These are phyloP conservation scores for Drosophila sp. DNA, from an alignment of 1,140 invertebrate species.

Conservation along the genomic window DNA sequence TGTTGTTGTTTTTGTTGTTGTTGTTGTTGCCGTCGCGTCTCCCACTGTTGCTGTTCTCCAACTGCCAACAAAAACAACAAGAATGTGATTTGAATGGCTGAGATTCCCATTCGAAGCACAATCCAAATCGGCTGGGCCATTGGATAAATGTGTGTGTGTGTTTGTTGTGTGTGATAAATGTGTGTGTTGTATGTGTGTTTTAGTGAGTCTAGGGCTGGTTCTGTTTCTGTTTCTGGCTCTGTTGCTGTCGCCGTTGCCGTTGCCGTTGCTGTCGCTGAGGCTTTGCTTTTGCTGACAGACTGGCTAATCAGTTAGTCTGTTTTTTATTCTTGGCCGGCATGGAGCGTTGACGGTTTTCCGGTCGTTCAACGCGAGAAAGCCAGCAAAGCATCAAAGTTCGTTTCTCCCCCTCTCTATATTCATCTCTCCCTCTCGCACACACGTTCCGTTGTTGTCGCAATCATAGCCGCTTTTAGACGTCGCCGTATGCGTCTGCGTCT, in stretches of 20 bases:
- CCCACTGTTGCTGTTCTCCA: slow-evolving; percentile 8
- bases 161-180: not conserved
- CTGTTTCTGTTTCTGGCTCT: slow-evolving; percentile 47
- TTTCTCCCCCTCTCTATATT: not conserved
- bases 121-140: slow-evolving; percentile 26
- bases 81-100: slow-evolving; percentile 61
- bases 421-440: not conserved
- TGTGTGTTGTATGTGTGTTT: not conserved
- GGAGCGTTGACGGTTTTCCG: slow-evolving; percentile 59
- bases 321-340: slow-evolving; percentile 81
- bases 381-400: slow-evolving; percentile 31
- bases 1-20: slow-evolving; percentile 19
- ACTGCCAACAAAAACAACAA: slow-evolving; percentile 21
- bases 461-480: slow-evolving; percentile 72
- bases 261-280: slow-evolving; percentile 16
- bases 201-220: slow-evolving; percentile 15
- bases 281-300: slow-evolving; percentile 61
- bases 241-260: not conserved
- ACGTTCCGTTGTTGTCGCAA: slow-evolving; percentile 60
- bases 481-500: slow-evolving; percentile 22
- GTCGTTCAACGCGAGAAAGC: slow-evolving; percentile 27
- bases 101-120: slow-evolving; percentile 52
- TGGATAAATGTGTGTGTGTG: slow-evolving; percentile 13
- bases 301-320: slow-evolving; percentile 77
- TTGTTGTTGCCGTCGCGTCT: slow-evolving; percentile 2